Evolutionary conservation across 2,113 vertebrate genomes (phyloP), one percentile per base, ranked within the genome.

Genomic region (Zingel zingel): DNA sequence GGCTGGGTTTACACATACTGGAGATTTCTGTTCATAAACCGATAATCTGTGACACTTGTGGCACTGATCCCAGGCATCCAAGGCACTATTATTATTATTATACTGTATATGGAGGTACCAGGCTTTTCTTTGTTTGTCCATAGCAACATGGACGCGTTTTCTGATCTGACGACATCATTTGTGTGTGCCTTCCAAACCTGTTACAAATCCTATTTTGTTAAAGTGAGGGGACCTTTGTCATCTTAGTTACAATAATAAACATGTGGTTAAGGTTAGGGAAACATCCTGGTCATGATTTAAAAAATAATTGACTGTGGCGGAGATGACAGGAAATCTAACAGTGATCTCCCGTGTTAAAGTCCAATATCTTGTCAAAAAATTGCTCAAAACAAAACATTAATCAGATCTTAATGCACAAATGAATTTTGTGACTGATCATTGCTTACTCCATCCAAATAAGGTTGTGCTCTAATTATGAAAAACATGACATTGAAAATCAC

Each of bases 11-110:
- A 58, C 43, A 48, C 30, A 18, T 12, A 11, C 13, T 39, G 12
- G 13, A 82, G 50, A 43, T 61, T 39, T 82, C 71, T 23, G 2
- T 59, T 74, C 13, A 61, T 51, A 47, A 80, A 74, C 57, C 58
- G 56, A 27, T 33, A 33, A 33, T 33, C 33, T 33, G 33, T 33
- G 33, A 33, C 33, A 33, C 33, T 39, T 23, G 25, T 67, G 53
- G 25, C 16, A 25, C 25, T 1, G 7, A 75, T 65, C 43, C 53
- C 4, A 30, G 25, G 13, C 19, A 16, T 39, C 39, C 9, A 39
- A 39, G 39, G 39, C 9, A 39, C 39, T 39, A 9, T 39, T 10
- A 10, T 61, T 19, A 27, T 23, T 30, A 30, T 67, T 19, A 6
- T 33, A 30, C 48, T 8, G 27, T 59, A 21, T 25, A 48, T 45